Evolutionary conservation across 2,888 invertebrate genomes (phyloP), one percentile per base, ranked within the genome.

Genomic region (Halictus ligatus): DNA sequence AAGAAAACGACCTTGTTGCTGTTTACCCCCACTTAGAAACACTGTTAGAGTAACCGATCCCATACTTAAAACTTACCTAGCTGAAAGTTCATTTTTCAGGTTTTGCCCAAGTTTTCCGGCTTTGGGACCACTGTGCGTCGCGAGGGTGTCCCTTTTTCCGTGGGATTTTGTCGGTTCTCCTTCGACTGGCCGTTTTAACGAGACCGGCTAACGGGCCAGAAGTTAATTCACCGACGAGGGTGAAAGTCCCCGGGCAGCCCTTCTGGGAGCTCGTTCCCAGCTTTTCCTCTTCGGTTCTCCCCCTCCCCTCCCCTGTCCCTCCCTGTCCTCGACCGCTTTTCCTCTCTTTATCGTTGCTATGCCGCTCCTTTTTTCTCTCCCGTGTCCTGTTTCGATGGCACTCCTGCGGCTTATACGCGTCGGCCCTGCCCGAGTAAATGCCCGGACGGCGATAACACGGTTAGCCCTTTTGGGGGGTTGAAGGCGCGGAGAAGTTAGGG

Each of bases 211-310:
- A 81, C 78, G 77, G 74, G 35, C 50, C 75, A 54, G 71, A 81
- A 85, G 81, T 84, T 87, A 80, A 87, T 79, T 87, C 84, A 46
- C 43, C 77, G 64, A 78, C 40, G 80, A 13, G 35, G 72, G 46
- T 58, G 50, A 83, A 76, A 67, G 64, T 80, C 78, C 60, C 67
- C 48, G 13, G 46, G 69, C 46, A 46, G 58, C 50, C 76, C 29
- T 60, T 40, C 25, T n/a, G 12, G 21, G 40, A 58, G 58, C 50
- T 54, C 46, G 21, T 64, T n/a, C 54, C 54, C 25, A 12, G 25
- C 71, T 48, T 50, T 50, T 29, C 50, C 50, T 50, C 48, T 75
- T 40, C 25, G 29, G 40, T n/a, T 78, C 74, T 25, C 40, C 35
- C 13, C 40, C 35, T 35, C 35, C 35, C 35, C 35, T 35, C 35